Conservation (phyloP, 2,797 vertebrate genomes). For the Ateles fusciceps region DNA sequence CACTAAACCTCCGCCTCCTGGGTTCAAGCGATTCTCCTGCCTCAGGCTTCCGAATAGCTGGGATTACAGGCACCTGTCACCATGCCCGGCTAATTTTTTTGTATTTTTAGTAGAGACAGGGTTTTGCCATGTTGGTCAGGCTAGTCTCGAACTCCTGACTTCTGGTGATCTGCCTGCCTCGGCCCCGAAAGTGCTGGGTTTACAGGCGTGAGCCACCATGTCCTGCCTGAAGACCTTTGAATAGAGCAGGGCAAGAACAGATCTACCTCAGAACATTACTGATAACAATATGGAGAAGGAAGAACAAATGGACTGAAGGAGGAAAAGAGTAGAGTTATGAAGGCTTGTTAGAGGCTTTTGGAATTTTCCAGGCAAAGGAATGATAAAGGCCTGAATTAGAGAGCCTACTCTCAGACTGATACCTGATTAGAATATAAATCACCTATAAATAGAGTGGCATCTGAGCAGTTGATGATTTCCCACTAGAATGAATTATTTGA, state of each 20-base stretch:
- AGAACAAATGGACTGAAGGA: background rate
- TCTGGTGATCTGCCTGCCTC: no score
- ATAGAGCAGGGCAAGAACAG: background rate
- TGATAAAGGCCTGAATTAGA: background rate
- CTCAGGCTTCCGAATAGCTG: no score
- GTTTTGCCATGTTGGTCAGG: no score
- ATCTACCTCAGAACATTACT: background rate
- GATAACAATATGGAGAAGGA: background rate
- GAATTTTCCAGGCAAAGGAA: background rate
- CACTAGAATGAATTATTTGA: background rate
- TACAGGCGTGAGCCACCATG: no score
- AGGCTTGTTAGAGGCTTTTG: background rate
- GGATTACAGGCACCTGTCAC: no score
- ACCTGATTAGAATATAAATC: background rate
- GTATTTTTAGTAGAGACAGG: no score
- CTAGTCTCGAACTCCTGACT: no score
- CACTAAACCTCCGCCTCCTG: no score
- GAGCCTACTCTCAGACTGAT: background rate
- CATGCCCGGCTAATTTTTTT: no score
- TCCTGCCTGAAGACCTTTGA: background rate
- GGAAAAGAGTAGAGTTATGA: background rate
- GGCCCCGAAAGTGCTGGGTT: no score
- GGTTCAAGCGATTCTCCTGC: no score
- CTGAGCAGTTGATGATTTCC: background rate
- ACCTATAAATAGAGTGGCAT: background rate